Evolutionary conservation across 2,888 invertebrate species (phyloP).

Genomic region (Blastobasis lacticolella): DNA sequence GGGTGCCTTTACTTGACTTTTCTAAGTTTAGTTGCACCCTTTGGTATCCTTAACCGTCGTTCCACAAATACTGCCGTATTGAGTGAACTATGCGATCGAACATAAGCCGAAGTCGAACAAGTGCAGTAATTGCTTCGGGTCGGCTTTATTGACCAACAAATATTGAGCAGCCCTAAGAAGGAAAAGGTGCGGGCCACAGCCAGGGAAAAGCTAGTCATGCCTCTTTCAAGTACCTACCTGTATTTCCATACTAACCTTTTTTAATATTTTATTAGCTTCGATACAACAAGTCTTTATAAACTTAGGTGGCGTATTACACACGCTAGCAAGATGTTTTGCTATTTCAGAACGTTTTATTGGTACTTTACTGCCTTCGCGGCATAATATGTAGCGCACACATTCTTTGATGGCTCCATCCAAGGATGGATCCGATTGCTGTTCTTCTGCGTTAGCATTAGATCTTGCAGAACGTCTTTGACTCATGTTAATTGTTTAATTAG

Average conservation of each 20-base stretch:
- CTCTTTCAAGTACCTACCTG: too few relatives aligned
- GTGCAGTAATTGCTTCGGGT: too few relatives aligned
- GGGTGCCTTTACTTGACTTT: too few relatives aligned
- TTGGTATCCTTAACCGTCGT: too few relatives aligned
- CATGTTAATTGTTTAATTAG: constrained; percentile 16
- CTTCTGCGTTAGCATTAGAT: constrained; percentile 14
- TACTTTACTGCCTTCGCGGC: constrained; percentile 54
- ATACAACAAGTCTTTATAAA: constrained; percentile 33
- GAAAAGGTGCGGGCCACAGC: too few relatives aligned
- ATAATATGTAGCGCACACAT: constrained; percentile 51
- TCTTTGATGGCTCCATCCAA: constrained; percentile 37
- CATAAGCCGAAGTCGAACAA: too few relatives aligned
- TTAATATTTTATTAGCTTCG: constrained; percentile 42
- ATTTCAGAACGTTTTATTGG: constrained; percentile 55
- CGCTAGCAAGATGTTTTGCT: constrained; percentile 36
- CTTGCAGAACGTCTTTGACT: constrained; percentile 30
- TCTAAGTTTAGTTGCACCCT: too few relatives aligned
- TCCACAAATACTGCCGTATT: too few relatives aligned
- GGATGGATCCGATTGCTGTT: constrained; percentile 17
- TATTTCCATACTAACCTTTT: constrained; percentile 30
- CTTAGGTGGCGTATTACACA: constrained; percentile 31
- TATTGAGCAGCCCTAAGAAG: too few relatives aligned
- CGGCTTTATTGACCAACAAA: too few relatives aligned
- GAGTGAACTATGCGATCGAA: too few relatives aligned
- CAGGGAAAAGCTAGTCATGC: too few relatives aligned